Evolutionary conservation across 2,888 invertebrate genomes (phyloP).

Genomic region (Orthosia incerta): DNA sequence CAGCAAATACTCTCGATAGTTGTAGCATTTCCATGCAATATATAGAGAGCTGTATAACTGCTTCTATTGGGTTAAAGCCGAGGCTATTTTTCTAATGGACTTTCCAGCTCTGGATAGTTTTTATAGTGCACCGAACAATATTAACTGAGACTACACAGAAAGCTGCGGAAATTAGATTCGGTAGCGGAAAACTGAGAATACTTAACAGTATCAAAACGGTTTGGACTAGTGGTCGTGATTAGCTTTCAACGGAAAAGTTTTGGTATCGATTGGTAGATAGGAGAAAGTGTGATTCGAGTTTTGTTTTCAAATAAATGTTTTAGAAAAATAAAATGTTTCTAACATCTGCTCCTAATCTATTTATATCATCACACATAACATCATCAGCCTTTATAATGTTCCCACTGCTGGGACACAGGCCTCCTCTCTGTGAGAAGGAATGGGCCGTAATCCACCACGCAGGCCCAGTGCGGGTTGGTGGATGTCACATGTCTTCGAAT

Average conservation of each 20-base stretch:
- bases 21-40: slow-evolving; percentile 30
- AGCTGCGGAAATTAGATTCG: slow-evolving; percentile 48
- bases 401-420: too few relatives aligned
- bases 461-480: too few relatives aligned
- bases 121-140: slow-evolving; percentile 52
- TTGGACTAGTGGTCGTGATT: background rate
- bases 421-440: too few relatives aligned
- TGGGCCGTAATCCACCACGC: too few relatives aligned
- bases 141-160: slow-evolving; percentile 43
- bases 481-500: too few relatives aligned
- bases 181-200: slow-evolving; percentile 15
- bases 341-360: background rate
- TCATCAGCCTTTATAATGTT: too few relatives aligned
- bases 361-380: too few relatives aligned
- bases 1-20: slow-evolving; percentile 28
- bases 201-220: slow-evolving; percentile 22
- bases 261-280: background rate
- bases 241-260: background rate
- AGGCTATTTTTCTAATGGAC: slow-evolving; percentile 51
- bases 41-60: slow-evolving; percentile 25
- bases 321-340: background rate
- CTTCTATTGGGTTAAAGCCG: slow-evolving; percentile 44
- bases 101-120: slow-evolving; percentile 41
- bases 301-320: background rate
- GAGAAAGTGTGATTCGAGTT: background rate